Evolutionary conservation across 2,797 vertebrate genomes (phyloP), one percentile per base, ranked within the genome.

Genomic region (Loris lydekkerianus): DNA sequence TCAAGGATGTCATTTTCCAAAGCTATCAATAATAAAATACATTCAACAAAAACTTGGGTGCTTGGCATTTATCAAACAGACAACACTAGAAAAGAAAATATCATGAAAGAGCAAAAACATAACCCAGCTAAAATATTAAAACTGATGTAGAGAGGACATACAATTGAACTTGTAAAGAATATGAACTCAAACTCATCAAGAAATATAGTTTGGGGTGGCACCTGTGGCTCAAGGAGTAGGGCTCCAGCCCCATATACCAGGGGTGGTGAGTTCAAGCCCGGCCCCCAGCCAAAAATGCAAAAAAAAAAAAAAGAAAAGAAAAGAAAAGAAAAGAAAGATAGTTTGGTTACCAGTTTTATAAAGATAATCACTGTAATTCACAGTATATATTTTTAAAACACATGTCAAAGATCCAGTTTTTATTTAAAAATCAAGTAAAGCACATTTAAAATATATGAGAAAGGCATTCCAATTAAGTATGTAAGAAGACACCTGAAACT

Each of bases 101-200:
- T 17, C 27, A 92, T 43, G 5, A 58, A 85, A 94, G 49, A 87
- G 15, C 11, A 65, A 73, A 91, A 93, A 40, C 90, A 67, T 5
- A 90, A 73, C 6, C 18, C 25, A 95, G 4, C 72, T n/a, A 94
- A 96, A 95, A 88, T 65, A 94, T 61, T n/a, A 82, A 95, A 90
- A 56, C 80, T 95, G 53, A 80, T 23, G 10, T n/a, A 82, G 4
- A 92, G 53, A 96, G 85, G 46, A 94, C 10, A 92, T 34, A 67
- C 6, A 86, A 49, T 56, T 86, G 60, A 23, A 46, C 80, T 46
- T 92, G 29, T 88, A 49, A 70, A 78, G 18, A 58, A 65, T 18
- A 92, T 3, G 91, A 85, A 94, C 65, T 56, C 81, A 53, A 92
- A 77, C 58, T 25, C 69, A 37, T 31, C 25, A 85, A 96, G 60